phyloP scores from a whole-genome alignment of 2,888 invertebrate genomes.

The Tenthredo mesomela region DNA sequence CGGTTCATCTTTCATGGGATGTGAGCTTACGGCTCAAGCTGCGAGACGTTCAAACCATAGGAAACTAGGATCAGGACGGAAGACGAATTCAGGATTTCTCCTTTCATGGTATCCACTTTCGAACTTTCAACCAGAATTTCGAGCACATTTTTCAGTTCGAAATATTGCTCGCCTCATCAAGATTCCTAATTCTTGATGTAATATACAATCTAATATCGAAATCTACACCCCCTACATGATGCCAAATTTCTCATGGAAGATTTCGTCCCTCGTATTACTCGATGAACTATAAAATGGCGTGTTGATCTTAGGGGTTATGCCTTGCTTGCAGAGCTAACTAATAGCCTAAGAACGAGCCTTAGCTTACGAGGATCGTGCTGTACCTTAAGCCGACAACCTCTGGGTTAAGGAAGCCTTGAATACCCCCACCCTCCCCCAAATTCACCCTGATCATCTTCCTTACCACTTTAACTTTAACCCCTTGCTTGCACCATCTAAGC shows the following conservation, averaged over 20 bases:
- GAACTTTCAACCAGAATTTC: too few species aligned
- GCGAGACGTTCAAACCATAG: not conserved
- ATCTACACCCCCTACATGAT: not conserved
- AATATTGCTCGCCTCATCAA: too few species aligned
- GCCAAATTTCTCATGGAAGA: constrained; percentile 3
- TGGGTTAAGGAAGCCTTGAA: constrained; percentile 51
- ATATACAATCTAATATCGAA: not conserved
- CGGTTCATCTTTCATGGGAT: not conserved
- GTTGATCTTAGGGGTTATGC: constrained; percentile 75
- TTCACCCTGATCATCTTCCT: constrained; percentile 17
- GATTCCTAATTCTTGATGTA: not conserved
- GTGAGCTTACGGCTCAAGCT: not conserved
- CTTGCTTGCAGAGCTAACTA: constrained; percentile 74
- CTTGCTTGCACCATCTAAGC: constrained; percentile 67
- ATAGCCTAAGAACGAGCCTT: constrained; percentile 75
- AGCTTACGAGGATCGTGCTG: constrained; percentile 75
- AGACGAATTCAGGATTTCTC: not conserved
- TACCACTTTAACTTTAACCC: constrained; percentile 45
- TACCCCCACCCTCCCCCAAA: not conserved
- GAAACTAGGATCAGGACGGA: not conserved
- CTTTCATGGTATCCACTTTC: not conserved
- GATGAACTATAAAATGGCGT: constrained; percentile 69
- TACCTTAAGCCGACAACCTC: constrained; percentile 60
- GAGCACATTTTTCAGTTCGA: too few species aligned
- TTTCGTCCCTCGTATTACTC: constrained; percentile 2